Evolutionary conservation across 2,113 vertebrate genomes (phyloP).

Genomic region (Gallinago media): DNA sequence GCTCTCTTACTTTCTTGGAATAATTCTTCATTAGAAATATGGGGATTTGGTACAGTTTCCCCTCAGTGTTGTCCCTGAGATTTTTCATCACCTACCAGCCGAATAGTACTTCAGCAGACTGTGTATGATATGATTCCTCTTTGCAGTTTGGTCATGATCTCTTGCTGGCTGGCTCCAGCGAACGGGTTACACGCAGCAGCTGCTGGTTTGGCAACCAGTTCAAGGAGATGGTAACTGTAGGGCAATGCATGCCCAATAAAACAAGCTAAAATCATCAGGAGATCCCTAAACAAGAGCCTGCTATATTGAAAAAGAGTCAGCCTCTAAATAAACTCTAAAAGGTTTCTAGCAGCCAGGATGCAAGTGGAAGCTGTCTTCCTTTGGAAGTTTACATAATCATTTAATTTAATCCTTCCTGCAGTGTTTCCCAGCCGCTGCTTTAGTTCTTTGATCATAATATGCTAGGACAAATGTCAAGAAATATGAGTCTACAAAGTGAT

Average conservation of each 20-base stretch:
- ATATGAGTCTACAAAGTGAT: slow-evolving; percentile 67
- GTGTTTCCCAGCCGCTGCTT: slow-evolving; percentile 47
- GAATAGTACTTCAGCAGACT: not conserved
- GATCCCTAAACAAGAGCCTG: slow-evolving; percentile 18
- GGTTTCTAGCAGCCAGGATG: slow-evolving; percentile 16
- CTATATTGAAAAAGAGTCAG: slow-evolving; percentile 5
- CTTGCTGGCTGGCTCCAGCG: not conserved
- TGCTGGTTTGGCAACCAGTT: slow-evolving; percentile 16
- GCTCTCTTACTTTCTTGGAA: not conserved
- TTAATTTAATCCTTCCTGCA: slow-evolving; percentile 57
- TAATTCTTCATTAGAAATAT: not conserved
- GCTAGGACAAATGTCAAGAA: slow-evolving; percentile 75
- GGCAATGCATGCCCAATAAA: slow-evolving; percentile 8
- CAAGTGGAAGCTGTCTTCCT: slow-evolving; percentile 29
- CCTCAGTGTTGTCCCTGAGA: not conserved
- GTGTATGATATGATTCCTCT: not conserved
- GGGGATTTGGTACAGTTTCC: not conserved
- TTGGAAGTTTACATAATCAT: slow-evolving; percentile 72
- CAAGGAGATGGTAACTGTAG: not conserved
- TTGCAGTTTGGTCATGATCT: not conserved
- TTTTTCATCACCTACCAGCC: not conserved
- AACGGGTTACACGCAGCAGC: not conserved
- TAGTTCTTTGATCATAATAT: slow-evolving; percentile 68
- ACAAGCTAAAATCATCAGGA: slow-evolving; percentile 17
- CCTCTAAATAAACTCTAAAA: slow-evolving; percentile 17